A percentile compares a stretch with the other conserved stretches of the same genome.
These are phyloP conservation scores for Entomyzon cyanotis DNA, from an alignment of 2,113 vertebrate species.

Conservation along the genomic window DNA sequence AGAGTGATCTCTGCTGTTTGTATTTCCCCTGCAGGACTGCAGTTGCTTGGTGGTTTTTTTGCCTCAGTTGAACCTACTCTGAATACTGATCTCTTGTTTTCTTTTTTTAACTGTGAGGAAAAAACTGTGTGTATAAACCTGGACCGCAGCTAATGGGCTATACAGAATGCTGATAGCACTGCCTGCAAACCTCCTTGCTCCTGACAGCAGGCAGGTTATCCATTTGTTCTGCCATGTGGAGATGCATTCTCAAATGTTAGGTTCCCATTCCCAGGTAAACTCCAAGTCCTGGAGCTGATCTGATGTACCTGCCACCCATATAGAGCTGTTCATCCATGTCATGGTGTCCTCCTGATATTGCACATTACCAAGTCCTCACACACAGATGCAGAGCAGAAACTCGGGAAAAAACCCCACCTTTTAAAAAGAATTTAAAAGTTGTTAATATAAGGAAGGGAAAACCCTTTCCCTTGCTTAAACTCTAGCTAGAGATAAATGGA, in stretches of 20 bases:
- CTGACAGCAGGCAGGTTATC: background rate
- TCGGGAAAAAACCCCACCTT: background rate
- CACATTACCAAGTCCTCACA: accelerated
- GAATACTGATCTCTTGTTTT: background rate
- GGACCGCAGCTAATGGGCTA: background rate
- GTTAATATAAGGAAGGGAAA: background rate
- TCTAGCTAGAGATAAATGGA: background rate
- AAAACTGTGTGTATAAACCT: background rate
- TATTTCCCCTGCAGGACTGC: background rate
- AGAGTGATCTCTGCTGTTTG: background rate
- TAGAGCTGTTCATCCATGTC: background rate
- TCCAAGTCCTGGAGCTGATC: background rate
- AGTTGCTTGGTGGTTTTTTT: background rate
- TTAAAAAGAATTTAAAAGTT: background rate
- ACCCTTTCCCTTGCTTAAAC: background rate
- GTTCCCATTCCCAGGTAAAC: background rate
- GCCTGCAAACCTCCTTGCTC: background rate
- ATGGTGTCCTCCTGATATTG: background rate
- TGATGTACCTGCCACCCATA: background rate
- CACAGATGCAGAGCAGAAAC: background rate
- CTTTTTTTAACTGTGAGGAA: background rate
- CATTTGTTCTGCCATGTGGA: background rate
- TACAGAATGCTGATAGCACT: background rate
- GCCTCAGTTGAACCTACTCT: background rate
- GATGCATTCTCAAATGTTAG: background rate